phyloP scores from a whole-genome alignment of 2,888 invertebrate species.

The Eupelmus urozonus region DNA sequence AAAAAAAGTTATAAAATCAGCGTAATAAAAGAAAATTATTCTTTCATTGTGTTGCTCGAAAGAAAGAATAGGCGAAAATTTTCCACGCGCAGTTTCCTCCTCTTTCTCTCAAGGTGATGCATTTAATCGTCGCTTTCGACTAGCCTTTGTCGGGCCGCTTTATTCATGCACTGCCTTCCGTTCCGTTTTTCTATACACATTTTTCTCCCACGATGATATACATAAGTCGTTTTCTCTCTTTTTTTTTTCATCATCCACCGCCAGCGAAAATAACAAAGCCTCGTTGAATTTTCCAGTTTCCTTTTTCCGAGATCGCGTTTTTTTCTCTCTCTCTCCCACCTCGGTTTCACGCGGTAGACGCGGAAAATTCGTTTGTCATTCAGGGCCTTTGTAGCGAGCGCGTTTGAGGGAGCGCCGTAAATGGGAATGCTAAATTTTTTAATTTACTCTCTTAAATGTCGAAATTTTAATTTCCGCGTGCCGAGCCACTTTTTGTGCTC shows the following conservation, averaged over 20 bases:
- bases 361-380: slow-evolving; percentile 30
- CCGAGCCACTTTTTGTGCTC: neutral
- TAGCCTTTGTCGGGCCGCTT: neutral
- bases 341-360: neutral
- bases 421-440: neutral
- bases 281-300: neutral
- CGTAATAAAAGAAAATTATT: neutral
- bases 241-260: neutral
- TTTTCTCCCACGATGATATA: neutral
- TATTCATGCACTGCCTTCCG: slow-evolving; percentile 5
- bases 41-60: neutral
- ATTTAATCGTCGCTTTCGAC: slow-evolving; percentile 22
- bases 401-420: neutral
- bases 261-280: neutral
- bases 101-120: slow-evolving; percentile 23
- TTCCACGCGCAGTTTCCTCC: no score
- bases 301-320: neutral
- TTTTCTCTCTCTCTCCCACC: neutral
- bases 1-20: no score
- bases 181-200: neutral
- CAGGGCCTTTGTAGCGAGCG: neutral
- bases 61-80: no score
- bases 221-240: slow-evolving; percentile 1
- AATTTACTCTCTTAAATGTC: slow-evolving; percentile 5
- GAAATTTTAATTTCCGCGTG: slow-evolving; percentile 11